These are phyloP conservation scores for Ischnura elegans DNA, from an alignment of 2,888 invertebrate genomes.

Conservation along the genomic window DNA sequence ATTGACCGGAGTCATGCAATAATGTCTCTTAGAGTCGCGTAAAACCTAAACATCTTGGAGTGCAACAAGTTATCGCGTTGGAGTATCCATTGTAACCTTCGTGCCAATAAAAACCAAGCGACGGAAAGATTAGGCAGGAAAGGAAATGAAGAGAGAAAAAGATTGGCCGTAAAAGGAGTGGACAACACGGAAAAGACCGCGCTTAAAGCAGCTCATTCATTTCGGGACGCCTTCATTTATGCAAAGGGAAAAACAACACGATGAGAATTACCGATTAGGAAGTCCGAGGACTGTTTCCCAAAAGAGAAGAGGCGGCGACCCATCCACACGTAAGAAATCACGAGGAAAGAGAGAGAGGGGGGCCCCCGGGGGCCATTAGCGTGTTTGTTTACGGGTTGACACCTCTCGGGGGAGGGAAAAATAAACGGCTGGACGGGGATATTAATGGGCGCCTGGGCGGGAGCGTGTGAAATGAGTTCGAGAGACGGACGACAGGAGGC, in stretches of 20 bases:
- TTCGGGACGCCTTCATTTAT: neutral
- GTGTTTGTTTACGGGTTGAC: slow-evolving; percentile 27
- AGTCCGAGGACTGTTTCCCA: neutral
- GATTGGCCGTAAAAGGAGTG: neutral
- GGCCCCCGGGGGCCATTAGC: neutral
- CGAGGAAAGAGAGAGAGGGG: too few species aligned
- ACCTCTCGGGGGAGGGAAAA: neutral
- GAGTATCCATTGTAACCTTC: too few species aligned
- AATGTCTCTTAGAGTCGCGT: too few species aligned
- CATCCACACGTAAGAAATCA: slow-evolving; percentile 2
- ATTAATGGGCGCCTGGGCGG: neutral
- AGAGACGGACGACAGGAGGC: neutral
- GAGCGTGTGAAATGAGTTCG: neutral
- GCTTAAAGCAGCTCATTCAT: neutral
- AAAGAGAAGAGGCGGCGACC: neutral
- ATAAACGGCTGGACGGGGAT: neutral
- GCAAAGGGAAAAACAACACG: neutral
- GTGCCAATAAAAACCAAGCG: too few species aligned
- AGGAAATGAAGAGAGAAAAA: neutral
- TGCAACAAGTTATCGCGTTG: too few species aligned
- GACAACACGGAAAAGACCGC: neutral
- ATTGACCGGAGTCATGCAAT: too few species aligned
- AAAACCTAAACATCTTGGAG: too few species aligned
- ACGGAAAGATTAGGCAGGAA: neutral
- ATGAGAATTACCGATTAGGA: neutral